These are phyloP conservation scores for Bombus pascuorum DNA, from an alignment of 1,140 invertebrate genomes.

Conservation along the genomic window DNA sequence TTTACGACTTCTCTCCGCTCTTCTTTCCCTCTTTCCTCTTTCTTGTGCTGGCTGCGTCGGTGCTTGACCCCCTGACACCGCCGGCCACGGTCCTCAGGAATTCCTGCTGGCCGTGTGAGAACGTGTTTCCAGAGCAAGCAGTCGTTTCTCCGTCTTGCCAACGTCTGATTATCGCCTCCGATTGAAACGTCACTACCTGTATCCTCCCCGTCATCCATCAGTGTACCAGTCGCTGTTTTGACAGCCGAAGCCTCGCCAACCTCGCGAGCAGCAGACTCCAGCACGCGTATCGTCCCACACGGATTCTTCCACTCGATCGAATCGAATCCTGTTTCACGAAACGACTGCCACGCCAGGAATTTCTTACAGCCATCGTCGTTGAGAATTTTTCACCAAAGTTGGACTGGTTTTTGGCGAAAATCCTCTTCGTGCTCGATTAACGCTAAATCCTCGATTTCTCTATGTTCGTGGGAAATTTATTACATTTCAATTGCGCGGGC, in stretches of 20 bases:
- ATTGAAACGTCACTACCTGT: neutral
- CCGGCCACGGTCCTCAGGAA: neutral
- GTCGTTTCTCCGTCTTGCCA: neutral
- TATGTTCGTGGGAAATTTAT: too few relatives aligned
- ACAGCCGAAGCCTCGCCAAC: neutral
- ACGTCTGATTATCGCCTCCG: neutral
- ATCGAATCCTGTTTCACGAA: too few relatives aligned
- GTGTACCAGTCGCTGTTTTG: neutral
- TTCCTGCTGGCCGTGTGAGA: constrained; percentile 4
- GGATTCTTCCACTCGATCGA: neutral
- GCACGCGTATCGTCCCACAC: neutral
- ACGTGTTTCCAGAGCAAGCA: neutral
- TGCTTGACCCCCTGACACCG: constrained; percentile 11
- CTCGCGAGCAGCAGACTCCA: neutral
- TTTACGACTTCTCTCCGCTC: constrained; percentile 33
- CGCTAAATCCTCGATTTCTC: accelerated
- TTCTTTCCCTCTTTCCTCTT: neutral
- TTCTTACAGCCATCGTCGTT: too few relatives aligned
- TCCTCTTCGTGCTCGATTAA: accelerated
- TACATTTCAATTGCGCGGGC: too few relatives aligned
- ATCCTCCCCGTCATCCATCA: neutral
- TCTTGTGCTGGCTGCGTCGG: neutral
- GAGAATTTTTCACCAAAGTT: too few relatives aligned
- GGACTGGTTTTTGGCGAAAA: too few relatives aligned
- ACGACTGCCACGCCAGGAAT: too few relatives aligned